Evolutionary conservation across 2,797 vertebrate species (phyloP).

Genomic region (Philypnodon macrostomus): DNA sequence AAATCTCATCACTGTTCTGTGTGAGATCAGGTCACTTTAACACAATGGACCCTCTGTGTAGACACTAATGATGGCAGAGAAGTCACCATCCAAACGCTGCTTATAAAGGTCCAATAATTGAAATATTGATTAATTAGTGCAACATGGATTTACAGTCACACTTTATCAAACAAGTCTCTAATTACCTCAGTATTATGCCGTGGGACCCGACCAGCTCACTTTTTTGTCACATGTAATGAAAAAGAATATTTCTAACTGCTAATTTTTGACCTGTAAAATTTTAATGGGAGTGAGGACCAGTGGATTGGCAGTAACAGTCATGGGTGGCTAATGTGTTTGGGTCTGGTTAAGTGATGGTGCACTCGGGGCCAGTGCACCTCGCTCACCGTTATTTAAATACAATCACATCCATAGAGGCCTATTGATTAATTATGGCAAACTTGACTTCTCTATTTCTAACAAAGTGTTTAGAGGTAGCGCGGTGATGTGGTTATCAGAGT

Average conservation of each 20-base stretch:
- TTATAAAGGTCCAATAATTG: conserved; percentile 99
- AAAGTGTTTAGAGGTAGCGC: conserved; percentile 68
- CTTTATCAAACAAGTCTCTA: conserved; percentile 94
- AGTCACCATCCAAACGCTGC: conserved; percentile 88
- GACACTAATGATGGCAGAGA: conserved; percentile 82
- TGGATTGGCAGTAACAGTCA: conserved; percentile 93
- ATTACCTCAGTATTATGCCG: conserved; percentile 91
- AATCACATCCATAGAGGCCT: conserved; percentile 53
- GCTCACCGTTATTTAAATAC: conserved; percentile 72
- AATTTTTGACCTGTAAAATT: conserved; percentile 99
- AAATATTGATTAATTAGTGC: conserved; percentile 99
- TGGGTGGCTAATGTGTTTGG: conserved; percentile 88
- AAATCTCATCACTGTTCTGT: conserved; percentile 41
- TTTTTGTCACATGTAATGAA: conserved; percentile 94
- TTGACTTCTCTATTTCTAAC: conserved; percentile 54
- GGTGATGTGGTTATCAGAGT: conserved; percentile 71
- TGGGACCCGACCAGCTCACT: conserved; percentile 87
- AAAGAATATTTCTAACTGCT: conserved; percentile 94
- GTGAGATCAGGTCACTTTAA: conserved; percentile 47
- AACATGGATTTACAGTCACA: conserved; percentile 99
- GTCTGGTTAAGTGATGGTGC: conserved; percentile 90
- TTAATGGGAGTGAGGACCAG: conserved; percentile 92
- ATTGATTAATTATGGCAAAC: conserved; percentile 63
- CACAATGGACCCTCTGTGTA: conserved; percentile 66
- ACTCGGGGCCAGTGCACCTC: conserved; percentile 77